phyloP scores from a whole-genome alignment of 2,888 invertebrate species.

The Hermaeophaga mercurialis region DNA sequence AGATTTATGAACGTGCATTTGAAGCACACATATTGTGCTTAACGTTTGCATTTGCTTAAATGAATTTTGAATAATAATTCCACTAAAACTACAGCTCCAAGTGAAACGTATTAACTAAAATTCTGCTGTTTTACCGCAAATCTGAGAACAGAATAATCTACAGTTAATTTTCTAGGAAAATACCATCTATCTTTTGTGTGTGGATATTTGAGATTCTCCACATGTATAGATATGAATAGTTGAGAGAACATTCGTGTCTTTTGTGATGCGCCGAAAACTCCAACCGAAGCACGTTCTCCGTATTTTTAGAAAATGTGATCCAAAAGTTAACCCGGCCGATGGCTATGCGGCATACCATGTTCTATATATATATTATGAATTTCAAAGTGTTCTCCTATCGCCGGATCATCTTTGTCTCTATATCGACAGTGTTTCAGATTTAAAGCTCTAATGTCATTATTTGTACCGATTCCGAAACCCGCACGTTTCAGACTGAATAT shows the following conservation, averaged over 20 bases:
- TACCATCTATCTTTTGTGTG: slow-evolving; percentile 12
- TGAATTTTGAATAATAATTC: no score
- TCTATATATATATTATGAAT: slow-evolving; percentile 12
- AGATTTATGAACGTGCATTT: no score
- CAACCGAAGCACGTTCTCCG: slow-evolving; percentile 39
- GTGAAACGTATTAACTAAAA: no score
- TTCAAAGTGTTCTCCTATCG: slow-evolving; percentile 6
- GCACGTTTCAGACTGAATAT: no score
- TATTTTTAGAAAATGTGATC: slow-evolving; percentile 40
- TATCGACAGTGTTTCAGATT: slow-evolving; percentile 1
- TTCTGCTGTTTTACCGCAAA: neutral
- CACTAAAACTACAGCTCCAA: no score
- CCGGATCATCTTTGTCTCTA: slow-evolving; percentile 1
- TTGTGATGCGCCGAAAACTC: slow-evolving; percentile 35
- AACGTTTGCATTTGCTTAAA: no score
- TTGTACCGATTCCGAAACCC: no score
- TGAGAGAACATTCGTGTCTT: slow-evolving; percentile 37
- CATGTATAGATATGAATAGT: slow-evolving; percentile 41
- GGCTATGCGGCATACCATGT: slow-evolving; percentile 9
- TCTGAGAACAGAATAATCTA: neutral
- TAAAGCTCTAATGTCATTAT: no score
- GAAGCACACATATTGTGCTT: no score
- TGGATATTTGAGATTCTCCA: slow-evolving; percentile 35
- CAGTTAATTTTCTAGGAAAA: neutral
- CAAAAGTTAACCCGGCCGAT: slow-evolving; percentile 29